Conservation (phyloP, 1,140 invertebrate genomes). For the Atta cephalotes region DNA sequence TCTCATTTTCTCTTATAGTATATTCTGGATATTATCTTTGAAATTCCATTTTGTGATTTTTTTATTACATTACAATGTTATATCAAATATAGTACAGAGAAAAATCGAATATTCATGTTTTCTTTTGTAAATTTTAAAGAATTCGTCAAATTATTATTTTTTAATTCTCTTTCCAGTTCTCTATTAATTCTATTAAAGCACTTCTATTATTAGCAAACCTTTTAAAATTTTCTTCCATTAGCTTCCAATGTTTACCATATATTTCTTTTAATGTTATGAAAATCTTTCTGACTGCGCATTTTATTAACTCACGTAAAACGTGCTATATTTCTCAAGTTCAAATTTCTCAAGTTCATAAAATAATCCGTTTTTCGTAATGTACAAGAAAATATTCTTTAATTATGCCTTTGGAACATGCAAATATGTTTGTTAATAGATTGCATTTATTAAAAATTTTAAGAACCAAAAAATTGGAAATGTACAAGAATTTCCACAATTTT, state of each 20-base stretch:
- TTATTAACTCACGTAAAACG: conserved; percentile 28
- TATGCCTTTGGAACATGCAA: conserved; percentile 1
- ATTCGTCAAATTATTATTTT: conserved; percentile 36
- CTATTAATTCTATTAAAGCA: conserved; percentile 13
- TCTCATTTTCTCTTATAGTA: neutral
- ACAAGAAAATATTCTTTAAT: neutral
- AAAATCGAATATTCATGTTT: conserved; percentile 2
- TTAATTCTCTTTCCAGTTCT: neutral
- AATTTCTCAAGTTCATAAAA: neutral
- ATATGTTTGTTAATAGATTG: neutral
- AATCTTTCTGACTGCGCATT: neutral
- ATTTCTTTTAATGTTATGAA: conserved; percentile 9
- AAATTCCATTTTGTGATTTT: conserved; percentile 33
- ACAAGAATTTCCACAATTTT: conserved; percentile 8
- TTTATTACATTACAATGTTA: conserved; percentile 6
- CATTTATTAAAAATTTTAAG: conserved; percentile 25
- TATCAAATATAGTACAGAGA: neutral
- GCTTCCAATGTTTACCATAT: conserved; percentile 10
- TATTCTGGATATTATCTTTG: conserved; percentile 38
- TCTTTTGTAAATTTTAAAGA: neutral
- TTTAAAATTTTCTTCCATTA: conserved; percentile 10
- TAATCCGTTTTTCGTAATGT: neutral
- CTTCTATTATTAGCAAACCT: neutral
- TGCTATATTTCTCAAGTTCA: neutral
- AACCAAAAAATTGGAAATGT: conserved; percentile 13